These are phyloP conservation scores for Tamandua tetradactyla DNA, from an alignment of 2,797 vertebrate species.

Conservation along the genomic window DNA sequence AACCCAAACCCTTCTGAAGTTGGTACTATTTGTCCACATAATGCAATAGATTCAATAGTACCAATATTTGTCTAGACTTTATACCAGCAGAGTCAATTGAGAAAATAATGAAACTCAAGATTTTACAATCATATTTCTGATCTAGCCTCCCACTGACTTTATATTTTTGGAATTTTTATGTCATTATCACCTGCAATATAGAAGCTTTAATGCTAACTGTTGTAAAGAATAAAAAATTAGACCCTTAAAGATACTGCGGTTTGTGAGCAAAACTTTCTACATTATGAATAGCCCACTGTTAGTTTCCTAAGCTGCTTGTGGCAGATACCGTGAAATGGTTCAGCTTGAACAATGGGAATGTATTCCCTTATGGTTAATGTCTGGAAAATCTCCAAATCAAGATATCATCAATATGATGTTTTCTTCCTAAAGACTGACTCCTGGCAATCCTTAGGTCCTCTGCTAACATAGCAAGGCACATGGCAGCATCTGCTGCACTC, in stretches of 20 bases:
- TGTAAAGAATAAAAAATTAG: background rate
- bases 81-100: background rate
- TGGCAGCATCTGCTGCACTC: no score
- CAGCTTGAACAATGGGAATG: no score
- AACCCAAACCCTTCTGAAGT: background rate
- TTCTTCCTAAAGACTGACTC: no score
- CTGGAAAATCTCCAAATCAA: no score
- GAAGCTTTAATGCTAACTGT: background rate
- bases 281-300: background rate
- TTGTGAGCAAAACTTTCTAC: background rate
- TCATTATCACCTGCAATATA: background rate
- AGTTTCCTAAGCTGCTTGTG: no score
- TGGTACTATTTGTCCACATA: background rate
- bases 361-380: no score
- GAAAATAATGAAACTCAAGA: background rate
- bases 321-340: no score
- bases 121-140: conserved; percentile 4
- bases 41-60: background rate
- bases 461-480: no score
- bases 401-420: no score
- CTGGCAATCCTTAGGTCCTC: no score
- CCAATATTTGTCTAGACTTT: background rate
- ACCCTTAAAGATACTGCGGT: background rate
- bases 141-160: background rate
- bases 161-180: conserved; percentile 1